phyloP scores from a whole-genome alignment of 2,113 vertebrate species.

The Cheilinus undulatus region DNA sequence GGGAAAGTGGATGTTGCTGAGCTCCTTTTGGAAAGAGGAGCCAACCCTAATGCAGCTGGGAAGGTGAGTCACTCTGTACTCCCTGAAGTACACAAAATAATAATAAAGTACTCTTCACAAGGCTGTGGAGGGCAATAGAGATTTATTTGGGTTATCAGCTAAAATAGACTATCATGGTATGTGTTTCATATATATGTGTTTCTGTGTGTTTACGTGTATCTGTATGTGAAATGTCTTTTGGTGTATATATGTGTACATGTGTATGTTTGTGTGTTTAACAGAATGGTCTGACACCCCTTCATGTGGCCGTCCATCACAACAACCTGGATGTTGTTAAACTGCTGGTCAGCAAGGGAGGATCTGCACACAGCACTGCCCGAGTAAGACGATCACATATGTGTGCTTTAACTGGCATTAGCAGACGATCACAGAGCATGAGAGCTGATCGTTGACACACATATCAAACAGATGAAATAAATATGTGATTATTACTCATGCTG shows the following conservation, averaged over 20 bases:
- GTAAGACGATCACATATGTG: slow-evolving; percentile 82
- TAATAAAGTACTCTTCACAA: neutral
- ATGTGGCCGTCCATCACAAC: slow-evolving; percentile 97
- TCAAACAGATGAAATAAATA: neutral
- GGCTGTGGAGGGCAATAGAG: neutral
- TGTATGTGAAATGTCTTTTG: slow-evolving; percentile 51
- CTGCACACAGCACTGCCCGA: slow-evolving; percentile 92
- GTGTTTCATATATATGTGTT: slow-evolving; percentile 65
- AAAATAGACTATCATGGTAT: slow-evolving; percentile 26
- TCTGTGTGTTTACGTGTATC: slow-evolving; percentile 45
- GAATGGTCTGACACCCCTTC: slow-evolving; percentile 98
- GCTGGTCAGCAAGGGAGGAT: slow-evolving; percentile 93
- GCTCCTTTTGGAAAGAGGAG: slow-evolving; percentile 88
- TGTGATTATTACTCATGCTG: neutral
- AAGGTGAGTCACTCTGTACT: slow-evolving; percentile 84
- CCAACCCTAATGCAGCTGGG: slow-evolving; percentile 92
- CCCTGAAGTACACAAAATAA: neutral
- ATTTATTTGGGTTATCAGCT: slow-evolving; percentile 22
- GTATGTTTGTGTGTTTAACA: slow-evolving; percentile 83
- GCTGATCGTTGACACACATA: slow-evolving; percentile 1
- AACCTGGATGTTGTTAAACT: slow-evolving; percentile 95
- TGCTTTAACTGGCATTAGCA: slow-evolving; percentile 40
- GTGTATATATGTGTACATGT: slow-evolving; percentile 35
- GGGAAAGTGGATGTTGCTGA: slow-evolving; percentile 93
- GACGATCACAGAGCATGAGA: slow-evolving; percentile 16